Evolutionary conservation across 1,140 invertebrate genomes (phyloP).

Genomic region (Zaprionus kolodkinae): DNA sequence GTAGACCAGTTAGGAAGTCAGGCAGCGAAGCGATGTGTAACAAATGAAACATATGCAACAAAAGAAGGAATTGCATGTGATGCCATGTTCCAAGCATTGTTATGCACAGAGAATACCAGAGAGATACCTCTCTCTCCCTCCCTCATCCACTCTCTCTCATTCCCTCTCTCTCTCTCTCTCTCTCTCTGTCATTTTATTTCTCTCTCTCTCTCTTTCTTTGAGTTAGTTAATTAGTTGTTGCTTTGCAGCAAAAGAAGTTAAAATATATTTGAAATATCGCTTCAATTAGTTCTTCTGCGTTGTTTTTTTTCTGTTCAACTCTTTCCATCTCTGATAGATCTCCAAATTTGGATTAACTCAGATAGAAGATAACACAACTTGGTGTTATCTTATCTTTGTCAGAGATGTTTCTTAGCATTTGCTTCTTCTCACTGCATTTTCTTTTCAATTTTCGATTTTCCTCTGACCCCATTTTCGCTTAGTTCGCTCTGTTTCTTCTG

Average conservation of each 20-base stretch:
- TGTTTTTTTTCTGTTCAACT: background rate
- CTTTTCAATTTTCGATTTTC: constrained; percentile 25
- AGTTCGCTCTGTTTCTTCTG: background rate
- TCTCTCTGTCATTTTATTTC: background rate
- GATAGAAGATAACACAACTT: too few relatives aligned
- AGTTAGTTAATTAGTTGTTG: constrained; percentile 33
- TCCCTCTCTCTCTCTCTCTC: background rate
- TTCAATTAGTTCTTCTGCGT: background rate
- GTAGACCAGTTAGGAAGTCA: background rate
- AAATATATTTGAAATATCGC: constrained; percentile 5
- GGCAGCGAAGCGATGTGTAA: constrained; percentile 6
- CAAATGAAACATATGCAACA: constrained; percentile 25
- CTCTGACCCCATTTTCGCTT: constrained; percentile 41
- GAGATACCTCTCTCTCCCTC: background rate
- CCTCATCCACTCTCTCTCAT: background rate
- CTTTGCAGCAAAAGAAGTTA: constrained; percentile 15
- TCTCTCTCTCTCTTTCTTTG: background rate
- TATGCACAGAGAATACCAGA: constrained; percentile 8
- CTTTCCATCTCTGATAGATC: constrained; percentile 1
- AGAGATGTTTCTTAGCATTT: background rate
- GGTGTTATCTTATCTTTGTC: too few relatives aligned
- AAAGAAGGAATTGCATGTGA: constrained; percentile 28
- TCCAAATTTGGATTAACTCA: background rate
- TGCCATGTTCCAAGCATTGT: constrained; percentile 4
- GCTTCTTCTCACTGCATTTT: background rate